These are phyloP conservation scores for Stenchaetothrips biformis DNA, from an alignment of 2,888 invertebrate genomes.

Conservation along the genomic window DNA sequence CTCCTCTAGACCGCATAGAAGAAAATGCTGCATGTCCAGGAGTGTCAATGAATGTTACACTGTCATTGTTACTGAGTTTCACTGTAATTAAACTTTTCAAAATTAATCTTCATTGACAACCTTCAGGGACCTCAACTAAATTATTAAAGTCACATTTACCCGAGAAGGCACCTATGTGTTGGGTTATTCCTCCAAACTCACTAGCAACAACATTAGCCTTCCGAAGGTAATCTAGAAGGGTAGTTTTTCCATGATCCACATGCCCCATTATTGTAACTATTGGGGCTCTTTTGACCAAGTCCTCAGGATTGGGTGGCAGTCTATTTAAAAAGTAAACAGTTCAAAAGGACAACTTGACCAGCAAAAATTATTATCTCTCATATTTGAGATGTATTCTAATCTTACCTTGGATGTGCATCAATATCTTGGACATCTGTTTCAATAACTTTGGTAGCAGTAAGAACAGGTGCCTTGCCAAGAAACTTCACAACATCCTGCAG, in stretches of 20 bases:
- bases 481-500: constrained; percentile 64
- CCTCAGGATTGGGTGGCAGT: constrained; percentile 60
- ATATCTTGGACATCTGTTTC: constrained; percentile 46
- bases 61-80: constrained; percentile 61
- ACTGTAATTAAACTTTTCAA: constrained; percentile 48
- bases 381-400: constrained; percentile 29
- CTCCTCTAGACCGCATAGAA: constrained; percentile 92
- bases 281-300: constrained; percentile 72
- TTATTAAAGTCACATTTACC: constrained; percentile 48
- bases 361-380: constrained; percentile 8
- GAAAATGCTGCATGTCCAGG: constrained; percentile 98
- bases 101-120: constrained; percentile 27
- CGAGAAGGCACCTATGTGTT: constrained; percentile 97
- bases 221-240: constrained; percentile 81
- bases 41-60: constrained; percentile 93
- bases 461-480: constrained; percentile 58
- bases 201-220: constrained; percentile 79
- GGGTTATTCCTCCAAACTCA: constrained; percentile 98
- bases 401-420: constrained; percentile 43
- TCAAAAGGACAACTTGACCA: constrained; percentile 32
- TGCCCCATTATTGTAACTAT: constrained; percentile 99
- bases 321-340: constrained; percentile 41
- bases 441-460: constrained; percentile 52
- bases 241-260: constrained; percentile 99
- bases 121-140: background rate